phyloP scores from a whole-genome alignment of 2,797 vertebrate genomes.

The Sebastes iracundus region DNA sequence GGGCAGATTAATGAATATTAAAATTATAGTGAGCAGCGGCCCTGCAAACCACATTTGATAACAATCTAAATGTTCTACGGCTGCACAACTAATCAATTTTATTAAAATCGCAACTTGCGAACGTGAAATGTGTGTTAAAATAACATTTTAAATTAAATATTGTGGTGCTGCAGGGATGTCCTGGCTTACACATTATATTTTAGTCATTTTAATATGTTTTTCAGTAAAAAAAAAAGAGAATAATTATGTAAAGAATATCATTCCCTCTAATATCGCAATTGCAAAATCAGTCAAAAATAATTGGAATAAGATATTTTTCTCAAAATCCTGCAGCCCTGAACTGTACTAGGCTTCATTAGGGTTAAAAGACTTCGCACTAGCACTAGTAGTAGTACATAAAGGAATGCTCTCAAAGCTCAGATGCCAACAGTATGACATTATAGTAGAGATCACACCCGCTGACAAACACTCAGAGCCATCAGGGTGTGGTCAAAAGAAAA shows the following conservation, averaged over 20 bases:
- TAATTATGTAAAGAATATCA: no score
- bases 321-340: neutral
- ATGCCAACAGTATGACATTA: neutral
- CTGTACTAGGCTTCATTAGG: neutral
- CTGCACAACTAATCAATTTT: no score
- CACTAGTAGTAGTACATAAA: neutral
- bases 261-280: no score
- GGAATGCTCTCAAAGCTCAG: neutral
- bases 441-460: neutral
- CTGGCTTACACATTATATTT: no score
- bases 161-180: no score
- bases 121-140: no score
- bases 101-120: no score
- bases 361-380: neutral
- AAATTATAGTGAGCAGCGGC: neutral
- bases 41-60: neutral
- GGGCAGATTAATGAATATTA: neutral
- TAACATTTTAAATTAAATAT: no score
- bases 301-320: no score
- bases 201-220: no score
- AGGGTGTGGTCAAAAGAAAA: conserved; percentile 13
- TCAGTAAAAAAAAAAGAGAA: no score
- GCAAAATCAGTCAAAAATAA: no score
- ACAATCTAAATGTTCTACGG: neutral
- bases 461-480: neutral